Evolutionary conservation across 2,113 vertebrate genomes (phyloP).

Genomic region (Mesoclemmys tuberculata): DNA sequence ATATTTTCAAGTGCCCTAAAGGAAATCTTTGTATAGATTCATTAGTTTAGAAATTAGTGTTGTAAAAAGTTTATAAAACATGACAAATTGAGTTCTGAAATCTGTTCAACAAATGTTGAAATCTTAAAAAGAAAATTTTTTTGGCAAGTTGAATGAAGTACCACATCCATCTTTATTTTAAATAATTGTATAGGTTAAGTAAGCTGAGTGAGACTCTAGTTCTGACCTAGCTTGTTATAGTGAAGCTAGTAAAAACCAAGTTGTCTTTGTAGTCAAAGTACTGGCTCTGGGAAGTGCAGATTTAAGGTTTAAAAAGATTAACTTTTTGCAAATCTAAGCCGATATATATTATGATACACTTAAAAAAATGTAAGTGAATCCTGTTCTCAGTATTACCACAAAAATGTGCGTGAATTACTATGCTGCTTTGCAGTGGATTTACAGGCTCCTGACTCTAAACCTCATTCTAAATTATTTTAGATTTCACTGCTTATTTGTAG

Average conservation of each 20-base stretch:
- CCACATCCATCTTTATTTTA: not conserved
- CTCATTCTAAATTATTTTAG: not conserved
- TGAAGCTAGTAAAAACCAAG: not conserved
- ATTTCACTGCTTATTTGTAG: not conserved
- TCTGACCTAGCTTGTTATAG: not conserved
- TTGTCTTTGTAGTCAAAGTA: not conserved
- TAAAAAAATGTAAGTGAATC: not conserved
- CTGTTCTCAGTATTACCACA: not conserved
- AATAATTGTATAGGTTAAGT: not conserved
- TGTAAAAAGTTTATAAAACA: not conserved
- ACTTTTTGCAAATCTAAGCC: not conserved
- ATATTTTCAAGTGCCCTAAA: slow-evolving; percentile 49
- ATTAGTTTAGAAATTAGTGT: slow-evolving; percentile 4
- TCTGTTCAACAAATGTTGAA: not conserved
- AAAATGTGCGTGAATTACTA: not conserved
- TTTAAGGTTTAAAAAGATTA: not conserved
- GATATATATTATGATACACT: not conserved
- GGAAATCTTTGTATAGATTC: not conserved
- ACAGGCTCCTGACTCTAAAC: not conserved
- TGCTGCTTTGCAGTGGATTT: not conserved
- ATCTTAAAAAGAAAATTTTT: fast-evolving
- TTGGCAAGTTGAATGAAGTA: not conserved
- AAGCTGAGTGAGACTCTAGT: not conserved
- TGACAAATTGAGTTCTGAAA: slow-evolving; percentile 12
- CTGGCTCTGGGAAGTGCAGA: not conserved